Percentiles rank a stretch among this genome's conserved stretches.
phyloP scores from a whole-genome alignment of 2,797 vertebrate genomes.

The Staurois parvus region DNA sequence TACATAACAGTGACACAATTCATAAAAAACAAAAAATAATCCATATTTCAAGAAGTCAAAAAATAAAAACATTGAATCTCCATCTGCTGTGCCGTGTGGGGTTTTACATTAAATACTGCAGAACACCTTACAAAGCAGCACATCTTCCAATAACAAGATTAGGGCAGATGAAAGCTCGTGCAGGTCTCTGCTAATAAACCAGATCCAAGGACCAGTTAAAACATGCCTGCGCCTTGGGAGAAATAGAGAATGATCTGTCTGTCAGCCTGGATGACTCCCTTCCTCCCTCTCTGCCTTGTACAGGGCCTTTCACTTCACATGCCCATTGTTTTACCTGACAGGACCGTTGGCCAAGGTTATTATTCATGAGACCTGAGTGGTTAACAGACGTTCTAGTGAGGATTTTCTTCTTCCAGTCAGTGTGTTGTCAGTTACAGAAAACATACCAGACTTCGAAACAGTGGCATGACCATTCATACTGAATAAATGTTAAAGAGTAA shows the following conservation, averaged over 20 bases:
- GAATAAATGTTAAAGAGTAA: too few relatives aligned
- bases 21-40: background rate
- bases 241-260: slow-evolving; percentile 24
- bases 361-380: background rate
- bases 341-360: background rate
- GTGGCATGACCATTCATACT: too few relatives aligned
- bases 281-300: background rate
- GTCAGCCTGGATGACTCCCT: slow-evolving; percentile 29
- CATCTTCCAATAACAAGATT: slow-evolving; percentile 29
- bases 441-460: too few relatives aligned
- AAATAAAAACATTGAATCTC: background rate
- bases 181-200: slow-evolving; percentile 32
- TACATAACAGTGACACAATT: background rate
- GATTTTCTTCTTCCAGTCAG: background rate
- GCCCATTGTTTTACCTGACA: background rate
- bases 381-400: background rate
- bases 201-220: background rate
- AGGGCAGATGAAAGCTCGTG: slow-evolving; percentile 21
- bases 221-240: slow-evolving; percentile 39
- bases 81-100: background rate
- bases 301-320: background rate
- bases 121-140: background rate
- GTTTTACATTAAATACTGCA: background rate
- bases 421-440: too few relatives aligned
- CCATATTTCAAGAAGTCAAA: too few relatives aligned